Evolutionary conservation across 2,113 vertebrate species (phyloP), one percentile per base, ranked within the genome.

Genomic region (Gymnorhina tibicen): DNA sequence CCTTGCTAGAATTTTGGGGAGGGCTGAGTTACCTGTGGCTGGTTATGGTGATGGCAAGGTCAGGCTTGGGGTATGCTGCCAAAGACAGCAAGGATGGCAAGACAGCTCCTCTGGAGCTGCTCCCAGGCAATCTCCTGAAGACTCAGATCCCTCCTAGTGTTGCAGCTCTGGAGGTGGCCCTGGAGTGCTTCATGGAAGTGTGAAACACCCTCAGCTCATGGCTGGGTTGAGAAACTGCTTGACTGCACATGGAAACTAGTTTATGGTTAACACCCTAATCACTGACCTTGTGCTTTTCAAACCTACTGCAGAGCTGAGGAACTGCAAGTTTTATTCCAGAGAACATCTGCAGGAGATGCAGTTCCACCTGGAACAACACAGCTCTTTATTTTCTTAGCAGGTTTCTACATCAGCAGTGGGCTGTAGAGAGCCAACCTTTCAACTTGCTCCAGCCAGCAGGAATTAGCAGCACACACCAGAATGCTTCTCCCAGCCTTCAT

Each of bases 321-420:
- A 80, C 27, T 35, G 12, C 82, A 94, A 78, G 69, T 75, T 90
- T 93, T 87, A 84, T 90, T 94, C 64, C 72, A 86, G 63, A 8
- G 63, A 91, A 91, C 85, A 94, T 90, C 78, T 91, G 94, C 46
- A 55, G 4, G 44, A 83, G 41, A 77, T 73, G 70, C 35, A 69
- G 70, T 46, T 94, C 94, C 95, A 95, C 46, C 73, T 93, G 95
- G 72, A 94, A 95, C 73, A 96, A 86, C 64, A 91, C 18, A 64
- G 41, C 47, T 68, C 79, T 87, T 87, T 46, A 50, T 87, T 89
- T 91, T 72, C 87, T 77, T 77, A 93, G 85, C 82, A 92, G 76
- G 72, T 92, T 93, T 92, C 68, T 76, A 46, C 69, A 81, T 78
- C 59, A 87, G 90, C 82, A 84, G 24, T 16, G 44, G 53, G 66